phyloP scores from a whole-genome alignment of 1,140 invertebrate species.

The Heliconius congener region DNA sequence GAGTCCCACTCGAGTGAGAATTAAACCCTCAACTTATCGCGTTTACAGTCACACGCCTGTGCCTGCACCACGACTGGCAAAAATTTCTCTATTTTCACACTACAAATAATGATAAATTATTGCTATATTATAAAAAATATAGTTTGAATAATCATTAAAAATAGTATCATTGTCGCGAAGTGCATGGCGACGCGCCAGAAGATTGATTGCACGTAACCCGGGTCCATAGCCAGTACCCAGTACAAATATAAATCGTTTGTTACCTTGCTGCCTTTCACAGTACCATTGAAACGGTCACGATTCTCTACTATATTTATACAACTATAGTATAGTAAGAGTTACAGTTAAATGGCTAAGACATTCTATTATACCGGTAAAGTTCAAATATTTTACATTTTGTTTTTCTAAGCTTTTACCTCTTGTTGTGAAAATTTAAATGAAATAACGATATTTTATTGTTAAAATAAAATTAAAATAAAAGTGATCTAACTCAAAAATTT shows the following conservation, averaged over 20 bases:
- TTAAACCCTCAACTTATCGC: too few species aligned
- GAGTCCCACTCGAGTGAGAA: too few species aligned
- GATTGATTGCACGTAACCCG: slow-evolving; percentile 22
- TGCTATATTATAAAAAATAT: not conserved
- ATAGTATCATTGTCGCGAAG: slow-evolving; percentile 7
- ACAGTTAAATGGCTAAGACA: not conserved
- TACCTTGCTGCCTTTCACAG: slow-evolving; percentile 36
- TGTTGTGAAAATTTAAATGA: not conserved
- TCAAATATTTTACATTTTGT: not conserved
- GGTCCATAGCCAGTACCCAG: slow-evolving; percentile 20
- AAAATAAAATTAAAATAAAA: too few species aligned
- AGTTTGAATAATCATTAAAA: slow-evolving; percentile 2
- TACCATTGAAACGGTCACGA: slow-evolving; percentile 13
- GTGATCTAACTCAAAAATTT: too few species aligned
- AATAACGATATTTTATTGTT: not conserved
- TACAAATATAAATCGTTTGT: slow-evolving; percentile 23
- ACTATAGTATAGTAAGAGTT: not conserved
- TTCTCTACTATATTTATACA: not conserved
- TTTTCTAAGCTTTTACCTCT: not conserved
- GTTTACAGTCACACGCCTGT: too few species aligned
- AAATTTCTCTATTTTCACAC: too few species aligned
- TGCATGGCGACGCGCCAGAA: slow-evolving; percentile 30
- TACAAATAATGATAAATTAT: too few species aligned
- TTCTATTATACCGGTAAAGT: not conserved
- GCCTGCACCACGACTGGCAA: too few species aligned